Evolutionary conservation across 2,888 invertebrate genomes (phyloP).

Genomic region (Oligia latruncula): DNA sequence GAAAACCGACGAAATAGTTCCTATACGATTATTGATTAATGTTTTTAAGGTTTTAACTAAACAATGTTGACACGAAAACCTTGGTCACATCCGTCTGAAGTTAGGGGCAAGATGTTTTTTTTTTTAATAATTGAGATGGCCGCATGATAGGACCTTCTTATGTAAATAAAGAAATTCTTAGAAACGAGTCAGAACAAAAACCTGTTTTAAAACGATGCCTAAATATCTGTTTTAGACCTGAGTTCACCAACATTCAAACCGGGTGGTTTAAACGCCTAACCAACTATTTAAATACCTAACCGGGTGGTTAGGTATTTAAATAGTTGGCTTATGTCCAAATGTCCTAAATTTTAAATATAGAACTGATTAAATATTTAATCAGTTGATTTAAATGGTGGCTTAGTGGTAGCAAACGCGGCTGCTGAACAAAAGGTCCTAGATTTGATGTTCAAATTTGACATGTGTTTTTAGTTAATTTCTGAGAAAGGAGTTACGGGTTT

Average conservation of each 20-base stretch:
- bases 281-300: no score
- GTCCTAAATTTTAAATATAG: no score
- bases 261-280: no score
- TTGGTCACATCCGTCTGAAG: neutral
- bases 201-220: no score
- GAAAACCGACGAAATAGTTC: slow-evolving; percentile 78
- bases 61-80: slow-evolving; percentile 47
- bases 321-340: no score
- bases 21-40: slow-evolving; percentile 72
- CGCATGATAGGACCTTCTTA: no score
- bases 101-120: slow-evolving; percentile 5
- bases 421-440: neutral
- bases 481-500: neutral
- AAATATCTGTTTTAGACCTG: neutral
- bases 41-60: slow-evolving; percentile 58
- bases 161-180: no score
- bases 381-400: no score
- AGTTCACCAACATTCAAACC: no score
- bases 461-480: neutral
- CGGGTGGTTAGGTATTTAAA: no score
- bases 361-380: no score
- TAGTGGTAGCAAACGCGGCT: neutral
- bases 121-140: neutral
- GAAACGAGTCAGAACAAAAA: no score
- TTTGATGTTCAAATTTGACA: neutral